These are phyloP conservation scores for Oxygymnocypris stewartii DNA, from an alignment of 2,113 vertebrate species.

Conservation along the genomic window DNA sequence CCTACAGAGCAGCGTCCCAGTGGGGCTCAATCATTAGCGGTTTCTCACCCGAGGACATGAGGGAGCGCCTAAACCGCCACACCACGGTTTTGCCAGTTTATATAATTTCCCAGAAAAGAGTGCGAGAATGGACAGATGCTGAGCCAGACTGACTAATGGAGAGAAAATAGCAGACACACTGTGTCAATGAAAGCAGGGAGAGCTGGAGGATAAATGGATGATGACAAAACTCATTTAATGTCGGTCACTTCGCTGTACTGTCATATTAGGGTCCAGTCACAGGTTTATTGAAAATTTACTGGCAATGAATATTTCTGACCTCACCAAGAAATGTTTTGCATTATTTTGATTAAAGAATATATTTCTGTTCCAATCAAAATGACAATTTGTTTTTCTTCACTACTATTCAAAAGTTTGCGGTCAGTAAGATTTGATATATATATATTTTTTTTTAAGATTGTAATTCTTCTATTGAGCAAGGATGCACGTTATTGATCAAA, in stretches of 20 bases:
- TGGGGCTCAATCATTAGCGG: constrained; percentile 71
- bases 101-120: constrained; percentile 71
- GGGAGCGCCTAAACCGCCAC: constrained; percentile 54
- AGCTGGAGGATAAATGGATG: constrained; percentile 26
- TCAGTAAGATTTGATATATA: not conserved
- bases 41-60: constrained; percentile 66
- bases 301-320: not conserved
- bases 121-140: constrained; percentile 69
- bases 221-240: not conserved
- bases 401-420: not conserved
- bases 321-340: not conserved
- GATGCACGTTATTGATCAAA: too few species aligned
- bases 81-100: constrained; percentile 69
- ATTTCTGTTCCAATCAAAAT: not conserved
- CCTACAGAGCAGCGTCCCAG: constrained; percentile 65
- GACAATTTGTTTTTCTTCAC: not conserved
- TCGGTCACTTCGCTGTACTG: not conserved
- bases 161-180: constrained; percentile 53
- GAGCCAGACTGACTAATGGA: constrained; percentile 61
- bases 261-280: not conserved
- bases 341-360: not conserved
- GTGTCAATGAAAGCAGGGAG: not conserved
- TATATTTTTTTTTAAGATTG: too few species aligned
- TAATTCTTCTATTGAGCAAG: too few species aligned
- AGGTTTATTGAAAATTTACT: not conserved